phyloP scores from a whole-genome alignment of 2,888 invertebrate species.

The Coleophora flavipennella region DNA sequence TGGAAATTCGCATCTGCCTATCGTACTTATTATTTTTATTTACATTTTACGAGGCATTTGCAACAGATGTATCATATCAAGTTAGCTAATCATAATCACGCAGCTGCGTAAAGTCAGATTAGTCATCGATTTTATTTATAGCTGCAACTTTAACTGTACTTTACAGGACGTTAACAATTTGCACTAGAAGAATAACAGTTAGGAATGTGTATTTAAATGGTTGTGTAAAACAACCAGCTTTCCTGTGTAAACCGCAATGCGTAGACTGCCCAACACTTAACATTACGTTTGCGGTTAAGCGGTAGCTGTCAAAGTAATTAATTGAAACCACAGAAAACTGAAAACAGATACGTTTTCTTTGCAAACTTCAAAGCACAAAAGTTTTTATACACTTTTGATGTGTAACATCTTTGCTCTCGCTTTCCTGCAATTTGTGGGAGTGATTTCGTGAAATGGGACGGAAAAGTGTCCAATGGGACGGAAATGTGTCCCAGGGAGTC shows the following conservation, averaged over 20 bases:
- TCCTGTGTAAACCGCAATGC: constrained; percentile 4
- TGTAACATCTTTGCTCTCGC: too few species aligned
- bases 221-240: too few species aligned
- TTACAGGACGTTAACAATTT: constrained; percentile 7
- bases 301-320: too few species aligned
- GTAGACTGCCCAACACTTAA: constrained; percentile 1
- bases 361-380: constrained; percentile 10
- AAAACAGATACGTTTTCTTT: too few species aligned
- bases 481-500: too few species aligned
- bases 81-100: constrained; percentile 3
- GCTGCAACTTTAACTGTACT: neutral
- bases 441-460: too few species aligned
- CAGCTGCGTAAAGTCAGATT: constrained; percentile 13
- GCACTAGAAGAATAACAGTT: neutral
- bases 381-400: too few species aligned
- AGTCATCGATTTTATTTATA: constrained; percentile 7
- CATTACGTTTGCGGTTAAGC: constrained; percentile 9
- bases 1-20: too few species aligned
- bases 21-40: constrained; percentile 2
- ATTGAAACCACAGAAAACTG: too few species aligned
- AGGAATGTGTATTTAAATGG: constrained; percentile 1
- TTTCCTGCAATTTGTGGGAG: too few species aligned
- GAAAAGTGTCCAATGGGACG: too few species aligned
- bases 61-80: constrained; percentile 8
- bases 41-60: neutral